Base-by-base conservation (phyloP, 2,797 vertebrate genomes). In the Xenentodon cancila region DNA sequence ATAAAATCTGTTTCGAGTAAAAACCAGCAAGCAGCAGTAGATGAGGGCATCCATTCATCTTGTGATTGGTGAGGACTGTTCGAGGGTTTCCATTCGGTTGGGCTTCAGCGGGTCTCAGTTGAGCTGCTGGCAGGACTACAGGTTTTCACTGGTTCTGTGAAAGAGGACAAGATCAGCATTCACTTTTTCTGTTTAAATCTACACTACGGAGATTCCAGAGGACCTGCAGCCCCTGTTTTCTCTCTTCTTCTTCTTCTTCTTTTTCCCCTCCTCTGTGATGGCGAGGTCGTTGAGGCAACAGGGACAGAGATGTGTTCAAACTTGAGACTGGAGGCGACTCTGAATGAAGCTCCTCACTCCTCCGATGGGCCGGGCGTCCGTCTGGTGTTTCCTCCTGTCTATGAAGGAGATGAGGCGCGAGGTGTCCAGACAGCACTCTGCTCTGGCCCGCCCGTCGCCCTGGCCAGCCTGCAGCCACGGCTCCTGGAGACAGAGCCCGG, bases 371-470 rank as follows among this genome's bases (percentile, higher is more conserved):
- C 96, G 95, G 80, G 96, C 95, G 82, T 99, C 97, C 53, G 98
- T 98, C 92, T 98, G 97, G 91, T 98, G 96, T 93, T 97, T 99
- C 91, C 97, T 94, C 87, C 97, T 91, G 92, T 98, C 97, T 67
- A 98, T 96, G 92, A 99, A 99, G 43, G 96, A 95, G 85, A 97
- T 95, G 91, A 99, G 94, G 90, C 97, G 95, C 65, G 96, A 96
- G 62, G 92, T 98, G 89, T 99, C 97, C 70, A 99, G 93, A 92
- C 93, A 95, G 72, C 83, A 64, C 73, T 95, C 95, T 37, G 85
- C 74, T 20, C 89, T 87, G 74, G 84, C 90, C 77, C 89, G 73
- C 5, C 78, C 83, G 2, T 77, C 84, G 7, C 66, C 72, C 8
- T 34, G 64, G 45, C 89, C 91, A 30, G 86, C 92, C 92, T 95